Conservation (phyloP, 1,140 invertebrate genomes). For the Patella vulgata region DNA sequence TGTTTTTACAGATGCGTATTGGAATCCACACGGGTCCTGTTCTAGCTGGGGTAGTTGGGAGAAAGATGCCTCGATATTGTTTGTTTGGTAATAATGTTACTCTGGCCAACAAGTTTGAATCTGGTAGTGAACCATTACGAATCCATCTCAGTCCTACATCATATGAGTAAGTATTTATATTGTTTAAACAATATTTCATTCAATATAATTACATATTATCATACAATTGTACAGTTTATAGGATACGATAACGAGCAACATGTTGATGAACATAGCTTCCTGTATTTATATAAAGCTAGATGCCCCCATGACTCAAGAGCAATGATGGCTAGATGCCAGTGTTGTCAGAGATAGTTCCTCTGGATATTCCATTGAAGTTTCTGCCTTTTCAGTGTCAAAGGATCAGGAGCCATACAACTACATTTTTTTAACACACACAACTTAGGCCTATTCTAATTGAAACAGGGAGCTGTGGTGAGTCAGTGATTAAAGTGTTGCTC, state of each 20-base stretch:
- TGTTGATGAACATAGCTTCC: neutral
- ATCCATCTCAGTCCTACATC: conserved; percentile 94
- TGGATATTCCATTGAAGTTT: too few species aligned
- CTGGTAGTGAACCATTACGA: conserved; percentile 86
- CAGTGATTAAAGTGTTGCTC: too few species aligned
- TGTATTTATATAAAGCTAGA: neutral
- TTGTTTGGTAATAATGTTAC: conserved; percentile 79
- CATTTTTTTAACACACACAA: too few species aligned
- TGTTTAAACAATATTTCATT: neutral
- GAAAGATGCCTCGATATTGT: conserved; percentile 64
- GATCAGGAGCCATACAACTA: too few species aligned
- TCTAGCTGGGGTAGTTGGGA: conserved; percentile 63
- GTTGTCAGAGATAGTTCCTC: neutral
- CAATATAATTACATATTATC: too few species aligned
- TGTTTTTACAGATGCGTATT: conserved; percentile 85
- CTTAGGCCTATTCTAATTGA: too few species aligned
- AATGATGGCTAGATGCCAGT: neutral
- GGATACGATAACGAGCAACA: neutral
- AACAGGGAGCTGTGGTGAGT: too few species aligned
- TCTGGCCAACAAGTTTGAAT: conserved; percentile 94
- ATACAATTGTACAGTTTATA: neutral
- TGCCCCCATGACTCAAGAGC: neutral
- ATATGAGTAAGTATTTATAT: conserved; percentile 77
- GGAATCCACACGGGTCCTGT: conserved; percentile 77
- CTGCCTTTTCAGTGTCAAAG: too few species aligned